Percentiles rank a stretch among this genome's conserved stretches.
phyloP scores from a whole-genome alignment of 2,888 invertebrate genomes.

The Tuberolachnus salignus region DNA sequence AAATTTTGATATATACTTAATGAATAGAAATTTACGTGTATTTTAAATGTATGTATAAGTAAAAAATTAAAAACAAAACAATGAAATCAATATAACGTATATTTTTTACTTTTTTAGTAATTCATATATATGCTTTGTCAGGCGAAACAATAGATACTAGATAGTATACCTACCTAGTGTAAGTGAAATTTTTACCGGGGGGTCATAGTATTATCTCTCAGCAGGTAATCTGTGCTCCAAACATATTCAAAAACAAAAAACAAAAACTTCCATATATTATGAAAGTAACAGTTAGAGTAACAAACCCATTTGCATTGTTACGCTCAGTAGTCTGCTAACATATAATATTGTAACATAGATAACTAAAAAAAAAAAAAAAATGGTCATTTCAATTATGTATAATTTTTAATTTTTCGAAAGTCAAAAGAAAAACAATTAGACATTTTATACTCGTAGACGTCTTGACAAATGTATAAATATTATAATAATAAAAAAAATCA shows the following conservation, averaged over 20 bases:
- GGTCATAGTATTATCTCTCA: slow-evolving; percentile 55
- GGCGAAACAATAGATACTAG: slow-evolving; percentile 41
- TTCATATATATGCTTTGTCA: slow-evolving; percentile 27
- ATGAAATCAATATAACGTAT: background rate
- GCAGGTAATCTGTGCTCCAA: slow-evolving; percentile 47
- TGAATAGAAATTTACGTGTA: no score
- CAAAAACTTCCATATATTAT: slow-evolving; percentile 24
- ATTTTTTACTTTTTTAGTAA: slow-evolving; percentile 16
- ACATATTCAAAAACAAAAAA: slow-evolving; percentile 47
- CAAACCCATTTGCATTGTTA: slow-evolving; percentile 54
- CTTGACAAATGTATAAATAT: background rate
- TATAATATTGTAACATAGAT: slow-evolving; percentile 28
- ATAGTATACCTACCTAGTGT: background rate
- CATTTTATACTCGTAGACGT: background rate
- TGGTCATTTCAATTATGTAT: slow-evolving; percentile 26
- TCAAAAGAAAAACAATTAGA: slow-evolving; percentile 18
- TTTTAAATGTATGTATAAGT: no score
- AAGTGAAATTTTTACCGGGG: slow-evolving; percentile 53
- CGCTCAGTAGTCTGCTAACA: slow-evolving; percentile 49
- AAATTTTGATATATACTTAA: no score
- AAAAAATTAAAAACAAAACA: background rate
- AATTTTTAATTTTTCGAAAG: slow-evolving; percentile 51
- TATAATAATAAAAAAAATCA: slow-evolving; percentile 12
- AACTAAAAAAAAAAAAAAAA: slow-evolving; percentile 29
- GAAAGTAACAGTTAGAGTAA: slow-evolving; percentile 49